Evolutionary conservation across 1,140 invertebrate species (phyloP), one percentile per base, ranked within the genome.

Genomic region (Physella acuta): DNA sequence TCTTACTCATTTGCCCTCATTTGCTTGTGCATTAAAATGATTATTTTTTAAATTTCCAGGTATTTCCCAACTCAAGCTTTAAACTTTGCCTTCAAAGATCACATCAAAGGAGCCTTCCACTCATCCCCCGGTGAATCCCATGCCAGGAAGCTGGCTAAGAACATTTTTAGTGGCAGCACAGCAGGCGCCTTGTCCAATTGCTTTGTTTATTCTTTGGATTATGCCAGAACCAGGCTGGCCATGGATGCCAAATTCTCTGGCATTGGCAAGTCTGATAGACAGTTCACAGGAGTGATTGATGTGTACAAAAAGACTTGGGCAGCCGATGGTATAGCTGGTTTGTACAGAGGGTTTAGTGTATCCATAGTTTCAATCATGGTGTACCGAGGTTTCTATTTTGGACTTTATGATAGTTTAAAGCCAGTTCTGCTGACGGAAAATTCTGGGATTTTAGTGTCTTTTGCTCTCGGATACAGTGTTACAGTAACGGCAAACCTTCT

Each of bases 191-290:
- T 93, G 51, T 96, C 94, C 17, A 88, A 95, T 34, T 91, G 91
- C 85, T 94, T 97, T 85, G 94, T 97, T 72, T 97, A 97, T 85
- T 94, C 94, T 55, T 88, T 97, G 64, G 94, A 97, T 86, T 95
- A 94, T 87, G 93, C 93, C 73, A 89, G 95, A 88, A 97, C 95
- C 72, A 90, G 94, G 52, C 72, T 88, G 31, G 86, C 87, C 44
- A 83, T 85, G 61, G 86, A 87, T 76, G 76, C 82, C 71, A 85
- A 82, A 74, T 71, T 63, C 24, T 63, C 93, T 73, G 92, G 92
- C 73, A 94, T 93, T 82, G 88, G 87, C 39, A 88, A 87, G 14
- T 89, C 86, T 44, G 88, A 90, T 77, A 89, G 94, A 80, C 92
- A 95, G 84, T 96, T 93, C 88, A 89, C 82, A 76, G 94, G 94